Evolutionary conservation across 2,888 invertebrate species (phyloP), one percentile per base, ranked within the genome.

Genomic region (Megalurothrips usitatus): DNA sequence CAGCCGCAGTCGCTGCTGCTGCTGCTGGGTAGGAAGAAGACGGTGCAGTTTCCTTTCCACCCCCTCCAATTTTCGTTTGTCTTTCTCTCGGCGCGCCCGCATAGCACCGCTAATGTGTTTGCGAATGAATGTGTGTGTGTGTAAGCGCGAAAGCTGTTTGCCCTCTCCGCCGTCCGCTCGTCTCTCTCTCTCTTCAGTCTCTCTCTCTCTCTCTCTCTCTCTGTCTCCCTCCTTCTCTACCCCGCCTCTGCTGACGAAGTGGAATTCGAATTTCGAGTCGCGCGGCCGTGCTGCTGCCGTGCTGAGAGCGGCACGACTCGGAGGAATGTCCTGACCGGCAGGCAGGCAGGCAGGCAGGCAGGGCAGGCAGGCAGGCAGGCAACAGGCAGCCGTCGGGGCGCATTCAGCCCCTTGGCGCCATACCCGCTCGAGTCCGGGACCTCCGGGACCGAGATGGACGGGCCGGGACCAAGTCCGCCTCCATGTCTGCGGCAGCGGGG

Each of bases 71-170:
- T 75, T 75, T 26, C 68, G 68, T 75, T 75, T 75, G 68, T 75
- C 68, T 75, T 75, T 75, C 68, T 26, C 68, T 26, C 26, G 23
- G 68, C 26, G 23, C 10, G 68, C 68, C 68, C 68, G 68, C 68
- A 75, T 75, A 75, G 23, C 68, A 75, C 68, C 68, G n/a, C 26
- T 75, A 75, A 75, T 75, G 68, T 75, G 68, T 75, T 75, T 75
- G 68, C 68, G 26, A 26, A 19, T 58, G 58, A 75, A 26, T 75
- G 26, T 75, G 68, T 75, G 68, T 75, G 68, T 26, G 68, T 26
- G 68, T 68, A 23, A 58, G 58, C 58, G 58, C 17, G 58, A 58
- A 58, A 17, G 58, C n/a, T 58, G 58, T 58, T 58, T 58, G 58
- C 58, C 17, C n/a, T n/a, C 58, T n/a, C 11, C 10, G 6, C 10